Conservation (phyloP, 2,888 invertebrate genomes). For the Listrodromus nycthemerus region DNA sequence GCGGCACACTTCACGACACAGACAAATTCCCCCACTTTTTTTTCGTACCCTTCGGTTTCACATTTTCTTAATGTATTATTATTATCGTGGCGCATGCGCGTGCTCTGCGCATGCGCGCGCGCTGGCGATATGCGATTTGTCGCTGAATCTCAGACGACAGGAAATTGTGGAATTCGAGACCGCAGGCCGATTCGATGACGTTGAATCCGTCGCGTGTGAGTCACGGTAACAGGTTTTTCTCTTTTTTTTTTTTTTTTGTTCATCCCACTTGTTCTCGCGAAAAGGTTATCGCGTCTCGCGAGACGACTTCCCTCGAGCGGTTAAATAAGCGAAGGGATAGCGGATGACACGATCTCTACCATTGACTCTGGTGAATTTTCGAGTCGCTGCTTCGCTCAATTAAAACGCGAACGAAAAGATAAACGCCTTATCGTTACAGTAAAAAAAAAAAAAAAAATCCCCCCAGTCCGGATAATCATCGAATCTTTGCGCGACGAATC, state of each 20-base stretch:
- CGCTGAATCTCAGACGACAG: conserved; percentile 24
- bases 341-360: conserved; percentile 13
- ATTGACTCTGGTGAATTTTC: neutral
- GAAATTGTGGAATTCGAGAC: conserved; percentile 16
- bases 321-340: neutral
- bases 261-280: neutral
- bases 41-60: neutral
- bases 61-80: too few species aligned
- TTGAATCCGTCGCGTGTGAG: conserved; percentile 6
- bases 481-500: conserved; percentile 3
- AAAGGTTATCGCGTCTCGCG: conserved; percentile 2
- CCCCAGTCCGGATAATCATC: conserved; percentile 15
- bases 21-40: neutral
- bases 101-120: too few species aligned
- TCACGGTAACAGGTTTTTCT: conserved; percentile 18
- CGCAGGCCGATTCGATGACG: conserved; percentile 32
- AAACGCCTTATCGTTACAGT: conserved; percentile 4
- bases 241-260: conserved; percentile 6
- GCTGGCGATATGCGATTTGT: conserved; percentile 15
- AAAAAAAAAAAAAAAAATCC: too few species aligned
- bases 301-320: conserved; percentile 3
- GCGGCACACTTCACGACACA: too few species aligned
- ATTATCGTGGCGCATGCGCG: too few species aligned
- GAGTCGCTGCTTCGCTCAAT: neutral
- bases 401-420: neutral